Percentiles rank a stretch among this genome's conserved stretches.
These are phyloP conservation scores for Syngnathoides biaculeatus DNA, from an alignment of 2,113 vertebrate genomes.

Conservation along the genomic window DNA sequence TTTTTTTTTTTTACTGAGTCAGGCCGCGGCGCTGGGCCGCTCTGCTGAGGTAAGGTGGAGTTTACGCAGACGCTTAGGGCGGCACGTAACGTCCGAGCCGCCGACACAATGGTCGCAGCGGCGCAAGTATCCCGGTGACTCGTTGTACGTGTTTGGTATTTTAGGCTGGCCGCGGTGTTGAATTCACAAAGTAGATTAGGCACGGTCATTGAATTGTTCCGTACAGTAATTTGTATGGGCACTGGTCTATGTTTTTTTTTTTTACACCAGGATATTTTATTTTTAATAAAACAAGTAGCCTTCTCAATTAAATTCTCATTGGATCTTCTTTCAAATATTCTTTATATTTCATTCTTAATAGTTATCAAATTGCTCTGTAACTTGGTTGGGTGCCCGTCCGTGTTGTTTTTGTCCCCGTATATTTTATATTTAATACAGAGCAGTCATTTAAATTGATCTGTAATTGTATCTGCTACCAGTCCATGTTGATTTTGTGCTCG, in stretches of 20 bases:
- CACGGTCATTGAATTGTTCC: neutral
- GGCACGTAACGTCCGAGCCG: constrained; percentile 50
- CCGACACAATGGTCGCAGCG: constrained; percentile 37
- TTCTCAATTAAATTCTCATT: neutral
- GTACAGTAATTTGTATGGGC: neutral
- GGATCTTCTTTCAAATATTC: neutral
- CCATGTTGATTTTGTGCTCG: neutral
- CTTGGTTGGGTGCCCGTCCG: neutral
- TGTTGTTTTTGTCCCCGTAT: neutral
- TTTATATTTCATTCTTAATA: too few relatives aligned
- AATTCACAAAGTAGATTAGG: neutral
- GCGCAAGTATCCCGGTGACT: constrained; percentile 15
- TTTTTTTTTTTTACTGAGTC: constrained; percentile 60
- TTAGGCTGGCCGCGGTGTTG: neutral
- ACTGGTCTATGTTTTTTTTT: neutral
- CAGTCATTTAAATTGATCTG: neutral
- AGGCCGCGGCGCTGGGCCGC: constrained; percentile 45
- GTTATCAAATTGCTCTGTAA: neutral
- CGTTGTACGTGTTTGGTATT: neutral
- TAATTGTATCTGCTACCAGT: neutral
- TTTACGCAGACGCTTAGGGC: constrained; percentile 58
- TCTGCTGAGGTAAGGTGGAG: constrained; percentile 59
- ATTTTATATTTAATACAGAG: neutral
- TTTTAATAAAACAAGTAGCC: neutral
- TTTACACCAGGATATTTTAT: neutral